Conservation (phyloP, 2,113 vertebrate genomes). For the mouse (Mus musculus) region GRCm39 chr5:29659501-29660000, state of each 20-base stretch:
- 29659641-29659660: too few species aligned
- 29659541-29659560: neutral
- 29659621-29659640: neutral
- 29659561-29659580: neutral
- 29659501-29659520: neutral
- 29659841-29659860: neutral
- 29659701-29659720: neutral
- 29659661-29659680: too few species aligned
- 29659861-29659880: neutral
- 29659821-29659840: accelerated
- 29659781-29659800: neutral
- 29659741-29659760: neutral
- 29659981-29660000: neutral
- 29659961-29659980: neutral
- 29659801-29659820: neutral
- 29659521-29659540: neutral
- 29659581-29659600: neutral
- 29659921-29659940: neutral
- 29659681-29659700: neutral
- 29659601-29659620: neutral
- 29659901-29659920: neutral
- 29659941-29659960: neutral
- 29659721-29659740: neutral
- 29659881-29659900: neutral
- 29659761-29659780: neutral